Conservation (phyloP, 2,797 vertebrate species). For the Acridotheres tristis region DNA sequence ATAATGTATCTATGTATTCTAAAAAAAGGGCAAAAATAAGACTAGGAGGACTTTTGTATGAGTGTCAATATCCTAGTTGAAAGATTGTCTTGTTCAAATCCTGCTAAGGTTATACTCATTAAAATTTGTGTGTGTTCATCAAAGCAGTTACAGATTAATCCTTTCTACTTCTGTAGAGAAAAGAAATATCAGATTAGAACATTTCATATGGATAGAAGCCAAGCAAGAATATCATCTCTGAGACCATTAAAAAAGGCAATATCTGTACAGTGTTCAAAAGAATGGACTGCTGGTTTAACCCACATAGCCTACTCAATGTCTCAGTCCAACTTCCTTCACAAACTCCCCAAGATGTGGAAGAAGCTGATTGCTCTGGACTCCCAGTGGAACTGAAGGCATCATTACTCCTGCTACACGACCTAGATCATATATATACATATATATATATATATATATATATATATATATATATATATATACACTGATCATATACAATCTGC, state of each 20-base stretch:
- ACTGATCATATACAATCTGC: not conserved
- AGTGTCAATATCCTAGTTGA: not conserved
- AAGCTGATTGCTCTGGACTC: not conserved
- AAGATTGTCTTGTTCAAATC: not conserved
- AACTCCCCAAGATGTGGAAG: not conserved
- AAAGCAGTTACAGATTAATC: slow-evolving; percentile 3
- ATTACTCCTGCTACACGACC: not conserved
- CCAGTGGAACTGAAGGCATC: not conserved
- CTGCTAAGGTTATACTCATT: slow-evolving; percentile 6
- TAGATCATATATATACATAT: not conserved
- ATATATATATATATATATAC: too few relatives aligned
- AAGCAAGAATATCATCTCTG: not conserved
- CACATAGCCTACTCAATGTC: not conserved
- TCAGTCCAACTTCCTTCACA: not conserved
- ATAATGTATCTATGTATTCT: not conserved
- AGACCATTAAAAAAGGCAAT: not conserved
- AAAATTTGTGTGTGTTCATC: not conserved
- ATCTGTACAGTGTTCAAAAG: not conserved
- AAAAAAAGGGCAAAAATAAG: not conserved
- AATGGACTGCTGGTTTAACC: not conserved
- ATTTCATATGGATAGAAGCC: not conserved
- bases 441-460: too few relatives aligned
- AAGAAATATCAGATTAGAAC: not conserved
- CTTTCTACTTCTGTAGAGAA: not conserved
- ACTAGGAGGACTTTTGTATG: not conserved